Evolutionary conservation across 2,888 invertebrate species (phyloP).

Genomic region (Calliopum simillimum): DNA sequence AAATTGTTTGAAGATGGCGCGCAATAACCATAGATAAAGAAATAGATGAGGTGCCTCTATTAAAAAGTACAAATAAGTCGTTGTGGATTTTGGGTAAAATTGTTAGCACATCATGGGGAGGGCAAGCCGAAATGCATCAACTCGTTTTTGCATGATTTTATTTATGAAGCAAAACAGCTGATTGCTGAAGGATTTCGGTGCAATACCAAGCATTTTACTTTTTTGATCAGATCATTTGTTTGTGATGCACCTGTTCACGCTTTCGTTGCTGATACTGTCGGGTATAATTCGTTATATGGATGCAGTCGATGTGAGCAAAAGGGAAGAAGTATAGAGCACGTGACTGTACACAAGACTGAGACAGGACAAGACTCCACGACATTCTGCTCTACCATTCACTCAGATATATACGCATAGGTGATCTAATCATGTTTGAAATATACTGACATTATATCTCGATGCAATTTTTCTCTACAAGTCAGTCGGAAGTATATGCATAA

Average conservation of each 20-base stretch:
- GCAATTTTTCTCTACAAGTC: no score
- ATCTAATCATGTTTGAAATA: no score
- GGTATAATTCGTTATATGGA: conserved; percentile 28
- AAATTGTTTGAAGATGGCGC: no score
- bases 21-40: no score
- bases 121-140: conserved; percentile 30
- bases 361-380: no score
- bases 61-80: no score
- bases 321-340: conserved; percentile 18
- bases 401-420: no score
- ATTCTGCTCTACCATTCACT: no score
- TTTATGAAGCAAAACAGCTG: conserved; percentile 30
- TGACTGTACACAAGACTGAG: conserved; percentile 19
- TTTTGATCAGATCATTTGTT: conserved; percentile 27
- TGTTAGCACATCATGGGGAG: conserved; percentile 24
- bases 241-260: conserved; percentile 31
- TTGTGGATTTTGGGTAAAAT: no score
- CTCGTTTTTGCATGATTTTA: conserved; percentile 34
- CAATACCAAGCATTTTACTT: conserved; percentile 9
- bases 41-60: no score
- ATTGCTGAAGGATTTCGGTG: conserved; percentile 23
- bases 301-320: conserved; percentile 22
- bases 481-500: no score
- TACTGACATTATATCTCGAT: no score
- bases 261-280: conserved; percentile 27